Evolutionary conservation across 2,113 vertebrate genomes (phyloP), one percentile per base, ranked within the genome.

Genomic region (Formicarius rufipectus): DNA sequence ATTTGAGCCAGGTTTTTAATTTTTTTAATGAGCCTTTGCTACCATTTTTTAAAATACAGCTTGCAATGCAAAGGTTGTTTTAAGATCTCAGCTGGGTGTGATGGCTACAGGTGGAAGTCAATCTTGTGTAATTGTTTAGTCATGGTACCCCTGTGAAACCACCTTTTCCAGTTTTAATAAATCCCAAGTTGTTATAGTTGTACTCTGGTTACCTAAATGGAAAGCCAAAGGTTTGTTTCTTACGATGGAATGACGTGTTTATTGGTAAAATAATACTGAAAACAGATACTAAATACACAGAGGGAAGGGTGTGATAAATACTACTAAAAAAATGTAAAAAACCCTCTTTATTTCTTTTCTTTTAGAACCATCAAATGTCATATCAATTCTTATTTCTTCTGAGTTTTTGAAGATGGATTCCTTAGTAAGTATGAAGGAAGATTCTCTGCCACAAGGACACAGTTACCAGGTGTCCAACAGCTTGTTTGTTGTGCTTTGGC

Each of bases 371-470:
- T 99, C 98, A 98, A 99, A 99, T 98, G 99, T 99, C 94, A 99
- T 99, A 98, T 99, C 99, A 95, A 99, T 99, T 98, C 99, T 99
- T 97, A 99, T 99, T 98, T 99, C 99, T 97, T 99, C 99, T 73
- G 99, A 99, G 93, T 99, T 99, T 98, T 98, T 99, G 98, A 99
- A 99, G 98, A 99, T 99, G 99, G 99, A 99, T 97, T 98, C 98
- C 87, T 98, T 99, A 98, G 99, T 99, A 98, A 99, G 99, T 99
- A 98, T 90, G 96, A 91, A 86, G 35, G 72, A 77, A 89, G 60
- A 37, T 89, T 87, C 39, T 87, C 52, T 86, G 49, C 28, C 25
- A 14, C 21, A 55, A 59, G 49, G 27, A 4, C 28, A 39, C 25
- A 24, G 19, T 78, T 79, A 80, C 14, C 17, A 60, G 17, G 8